Base-by-base conservation (phyloP, 1,140 invertebrate species). In the Magallana angulata region DNA sequence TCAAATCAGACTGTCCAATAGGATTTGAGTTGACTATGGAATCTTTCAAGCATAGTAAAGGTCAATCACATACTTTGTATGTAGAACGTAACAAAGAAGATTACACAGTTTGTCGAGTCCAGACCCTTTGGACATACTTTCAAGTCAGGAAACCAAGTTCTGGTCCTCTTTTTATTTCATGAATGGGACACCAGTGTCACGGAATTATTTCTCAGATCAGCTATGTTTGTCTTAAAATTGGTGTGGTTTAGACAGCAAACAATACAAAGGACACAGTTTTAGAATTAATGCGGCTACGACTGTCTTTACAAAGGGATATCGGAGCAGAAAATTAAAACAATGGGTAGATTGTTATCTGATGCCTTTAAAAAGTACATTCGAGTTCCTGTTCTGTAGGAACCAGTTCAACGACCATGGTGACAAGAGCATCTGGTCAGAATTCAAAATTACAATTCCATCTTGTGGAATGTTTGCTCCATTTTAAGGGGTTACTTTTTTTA, bases 311-410 rank as follows among this genome's bases (percentile, higher is more conserved):
- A 36, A 36, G 4, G 36, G 36, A 36, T 36, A 36, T 36, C 36
- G 36, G 36, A 62, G 60, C 60, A 62, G n/a, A 62, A 8, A 62
- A 62, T 62, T 62, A 62, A 62, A 62, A 12, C n/a, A 36, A 85
- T 48, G 24, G 24, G 64, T 6, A 18, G 12, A 1, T 71, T 24
- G 48, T 76, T 9, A 48, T 86, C 88, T 5, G 64, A 86, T 58
- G 88, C 85, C 1, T 84, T 84, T 16, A 83, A 89, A 82, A 59
- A 14, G 6, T 87, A 82, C 36, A 85, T 89, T 58, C 71, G 85
- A 58, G 48, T 86, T 16, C 85, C 85, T 59, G 12, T 24, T 82
- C 14, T 56, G 57, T 30, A 18, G 36, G 30, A 16, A 16, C n/a
- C n/a, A 16, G 1, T 11, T 8, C 8, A 82, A 57, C 14, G 80